Evolutionary conservation across 1,140 invertebrate species (phyloP).

Genomic region (Melanaphis sacchari): DNA sequence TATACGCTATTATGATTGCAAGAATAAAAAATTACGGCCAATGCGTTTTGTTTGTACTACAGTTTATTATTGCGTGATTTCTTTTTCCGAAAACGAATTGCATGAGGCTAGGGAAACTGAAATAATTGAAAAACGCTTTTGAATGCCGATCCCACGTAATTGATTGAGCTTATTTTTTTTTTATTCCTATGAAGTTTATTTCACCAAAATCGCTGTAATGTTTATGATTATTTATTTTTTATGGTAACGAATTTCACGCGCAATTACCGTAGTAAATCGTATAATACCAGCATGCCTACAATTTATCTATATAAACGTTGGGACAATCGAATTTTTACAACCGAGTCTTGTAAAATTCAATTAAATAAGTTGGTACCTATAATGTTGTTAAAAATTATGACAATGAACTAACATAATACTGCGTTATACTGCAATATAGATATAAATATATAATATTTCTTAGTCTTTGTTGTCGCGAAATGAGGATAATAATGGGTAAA

Average conservation of each 20-base stretch:
- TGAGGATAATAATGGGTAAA: neutral
- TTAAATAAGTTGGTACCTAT: neutral
- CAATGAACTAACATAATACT: neutral
- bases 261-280: conserved; percentile 12
- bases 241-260: neutral
- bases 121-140: neutral
- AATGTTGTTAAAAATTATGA: neutral
- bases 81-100: neutral
- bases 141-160: neutral
- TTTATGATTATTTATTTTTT: neutral
- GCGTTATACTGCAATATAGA: neutral
- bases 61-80: neutral
- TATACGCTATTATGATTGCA: neutral
- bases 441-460: neutral
- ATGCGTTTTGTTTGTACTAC: neutral
- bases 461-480: neutral
- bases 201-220: neutral
- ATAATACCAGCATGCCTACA: neutral
- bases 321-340: neutral
- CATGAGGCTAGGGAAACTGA: neutral
- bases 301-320: neutral
- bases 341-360: neutral
- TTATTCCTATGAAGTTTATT: neutral
- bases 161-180: neutral
- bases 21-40: neutral